Evolutionary conservation across 2,113 vertebrate species (phyloP).

Genomic region (Nerophis lumbriciformis): DNA sequence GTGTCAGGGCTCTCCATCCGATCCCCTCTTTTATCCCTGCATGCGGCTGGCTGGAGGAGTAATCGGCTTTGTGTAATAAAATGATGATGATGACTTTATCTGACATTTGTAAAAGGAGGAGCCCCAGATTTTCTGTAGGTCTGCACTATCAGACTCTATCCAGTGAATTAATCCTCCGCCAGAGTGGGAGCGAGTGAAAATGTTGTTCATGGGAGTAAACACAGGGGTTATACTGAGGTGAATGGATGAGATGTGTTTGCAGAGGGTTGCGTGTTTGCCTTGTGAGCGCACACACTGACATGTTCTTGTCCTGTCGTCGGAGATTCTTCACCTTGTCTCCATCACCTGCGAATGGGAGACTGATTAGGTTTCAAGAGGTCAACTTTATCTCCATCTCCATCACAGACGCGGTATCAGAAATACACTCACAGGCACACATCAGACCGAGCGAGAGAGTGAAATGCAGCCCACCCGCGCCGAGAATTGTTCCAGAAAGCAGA

Average conservation of each 20-base stretch:
- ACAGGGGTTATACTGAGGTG: slow-evolving; percentile 56
- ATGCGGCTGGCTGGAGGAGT: slow-evolving; percentile 54
- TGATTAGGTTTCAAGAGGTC: slow-evolving; percentile 52
- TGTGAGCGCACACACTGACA: slow-evolving; percentile 13
- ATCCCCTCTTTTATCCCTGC: slow-evolving; percentile 63
- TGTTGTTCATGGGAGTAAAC: slow-evolving; percentile 55
- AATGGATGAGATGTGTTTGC: slow-evolving; percentile 40
- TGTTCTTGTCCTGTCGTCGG: slow-evolving; percentile 27
- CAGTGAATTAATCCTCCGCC: slow-evolving; percentile 60
- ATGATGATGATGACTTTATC: slow-evolving; percentile 76
- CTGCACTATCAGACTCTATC: slow-evolving; percentile 61
- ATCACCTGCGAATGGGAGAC: slow-evolving; percentile 49
- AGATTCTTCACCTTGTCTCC: slow-evolving; percentile 30
- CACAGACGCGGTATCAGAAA: slow-evolving; percentile 35
- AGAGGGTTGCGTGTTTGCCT: slow-evolving; percentile 34
- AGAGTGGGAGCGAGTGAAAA: slow-evolving; percentile 49
- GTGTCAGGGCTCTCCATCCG: slow-evolving; percentile 57
- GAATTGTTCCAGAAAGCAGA: slow-evolving; percentile 36
- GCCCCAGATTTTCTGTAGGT: slow-evolving; percentile 60
- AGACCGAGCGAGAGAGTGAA: slow-evolving; percentile 17
- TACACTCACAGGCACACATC: slow-evolving; percentile 8
- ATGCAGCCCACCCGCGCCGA: slow-evolving; percentile 37
- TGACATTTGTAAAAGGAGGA: slow-evolving; percentile 72
- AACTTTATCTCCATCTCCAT: slow-evolving; percentile 56
- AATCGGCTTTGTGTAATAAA: slow-evolving; percentile 76